A percentile compares a stretch with the other conserved stretches of the same genome.
phyloP scores from a whole-genome alignment of 1,140 invertebrate species.

The Lepidotrigona ventralis region DNA sequence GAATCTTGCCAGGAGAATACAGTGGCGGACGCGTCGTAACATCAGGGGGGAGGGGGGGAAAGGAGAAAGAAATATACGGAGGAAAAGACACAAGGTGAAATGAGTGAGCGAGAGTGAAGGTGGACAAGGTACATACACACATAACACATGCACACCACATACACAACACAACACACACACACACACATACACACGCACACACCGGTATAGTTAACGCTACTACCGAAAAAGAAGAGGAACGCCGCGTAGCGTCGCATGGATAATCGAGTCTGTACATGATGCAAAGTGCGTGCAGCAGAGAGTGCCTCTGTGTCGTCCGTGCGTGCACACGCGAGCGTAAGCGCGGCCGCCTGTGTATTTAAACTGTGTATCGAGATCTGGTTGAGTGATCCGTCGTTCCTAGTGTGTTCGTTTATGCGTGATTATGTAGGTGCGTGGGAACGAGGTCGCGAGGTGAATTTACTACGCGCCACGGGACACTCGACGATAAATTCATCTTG shows the following conservation, averaged over 20 bases:
- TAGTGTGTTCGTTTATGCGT: conserved; percentile 11
- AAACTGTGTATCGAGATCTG: conserved; percentile 32
- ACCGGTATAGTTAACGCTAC: conserved; percentile 10
- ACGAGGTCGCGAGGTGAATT: conserved; percentile 62
- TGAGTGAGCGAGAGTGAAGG: conserved; percentile 11
- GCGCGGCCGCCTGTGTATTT: not conserved
- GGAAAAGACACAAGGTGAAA: not conserved
- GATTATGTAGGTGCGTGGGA: conserved; percentile 54
- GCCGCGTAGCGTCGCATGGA: conserved; percentile 8
- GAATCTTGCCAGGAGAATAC: not conserved
- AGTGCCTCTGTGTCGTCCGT: too few relatives aligned
- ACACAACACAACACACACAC: not conserved
- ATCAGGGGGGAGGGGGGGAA: not conserved
- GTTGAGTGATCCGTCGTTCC: conserved; percentile 23
- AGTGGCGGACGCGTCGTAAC: not conserved
- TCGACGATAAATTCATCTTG: conserved; percentile 16
- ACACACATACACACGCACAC: not conserved
- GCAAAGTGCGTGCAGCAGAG: not conserved
- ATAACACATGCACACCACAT: too few relatives aligned
- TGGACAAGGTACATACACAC: not conserved
- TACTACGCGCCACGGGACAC: conserved; percentile 27
- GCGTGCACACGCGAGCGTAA: not conserved
- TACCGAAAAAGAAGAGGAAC: conserved; percentile 27
- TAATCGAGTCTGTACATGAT: conserved; percentile 14
- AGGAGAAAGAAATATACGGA: not conserved